Conservation (phyloP, 2,888 invertebrate genomes). For the Polydrusus tereticollis region DNA sequence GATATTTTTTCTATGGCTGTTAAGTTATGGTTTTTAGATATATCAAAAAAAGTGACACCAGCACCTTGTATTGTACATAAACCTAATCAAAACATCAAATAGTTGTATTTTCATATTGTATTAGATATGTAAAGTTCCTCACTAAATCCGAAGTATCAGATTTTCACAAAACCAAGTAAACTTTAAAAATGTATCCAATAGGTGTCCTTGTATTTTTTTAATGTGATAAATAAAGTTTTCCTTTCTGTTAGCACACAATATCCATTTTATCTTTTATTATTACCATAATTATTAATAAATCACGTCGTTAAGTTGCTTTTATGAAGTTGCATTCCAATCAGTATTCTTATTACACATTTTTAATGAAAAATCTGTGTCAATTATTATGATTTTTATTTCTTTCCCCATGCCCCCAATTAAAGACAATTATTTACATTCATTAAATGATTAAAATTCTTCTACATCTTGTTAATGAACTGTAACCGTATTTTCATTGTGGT, state of each 20-base stretch:
- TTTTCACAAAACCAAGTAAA: constrained; percentile 20
- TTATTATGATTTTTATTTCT: constrained; percentile 1
- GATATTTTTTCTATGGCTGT: constrained; percentile 37
- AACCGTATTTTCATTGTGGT: too few species aligned
- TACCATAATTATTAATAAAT: background rate
- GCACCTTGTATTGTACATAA: constrained; percentile 19
- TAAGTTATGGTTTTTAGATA: constrained; percentile 23
- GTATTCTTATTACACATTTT: constrained; percentile 33
- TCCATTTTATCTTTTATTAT: constrained; percentile 7
- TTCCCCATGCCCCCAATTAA: background rate
- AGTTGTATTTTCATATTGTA: constrained; percentile 41
- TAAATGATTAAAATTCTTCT: too few species aligned
- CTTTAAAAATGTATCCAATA: constrained; percentile 17
- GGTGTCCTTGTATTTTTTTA: constrained; percentile 38
- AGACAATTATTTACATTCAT: too few species aligned
- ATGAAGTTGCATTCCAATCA: constrained; percentile 26
- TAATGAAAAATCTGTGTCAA: constrained; percentile 16
- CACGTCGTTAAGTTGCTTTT: constrained; percentile 6
- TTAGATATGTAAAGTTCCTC: constrained; percentile 38
- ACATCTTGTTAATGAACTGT: too few species aligned
- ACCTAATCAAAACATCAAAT: constrained; percentile 23
- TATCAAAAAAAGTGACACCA: constrained; percentile 26
- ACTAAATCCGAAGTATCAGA: constrained; percentile 32
- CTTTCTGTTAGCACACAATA: constrained; percentile 17
- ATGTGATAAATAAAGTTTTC: constrained; percentile 34